phyloP scores from a whole-genome alignment of 2,888 invertebrate species.

The Drosophila bunnanda region DNA sequence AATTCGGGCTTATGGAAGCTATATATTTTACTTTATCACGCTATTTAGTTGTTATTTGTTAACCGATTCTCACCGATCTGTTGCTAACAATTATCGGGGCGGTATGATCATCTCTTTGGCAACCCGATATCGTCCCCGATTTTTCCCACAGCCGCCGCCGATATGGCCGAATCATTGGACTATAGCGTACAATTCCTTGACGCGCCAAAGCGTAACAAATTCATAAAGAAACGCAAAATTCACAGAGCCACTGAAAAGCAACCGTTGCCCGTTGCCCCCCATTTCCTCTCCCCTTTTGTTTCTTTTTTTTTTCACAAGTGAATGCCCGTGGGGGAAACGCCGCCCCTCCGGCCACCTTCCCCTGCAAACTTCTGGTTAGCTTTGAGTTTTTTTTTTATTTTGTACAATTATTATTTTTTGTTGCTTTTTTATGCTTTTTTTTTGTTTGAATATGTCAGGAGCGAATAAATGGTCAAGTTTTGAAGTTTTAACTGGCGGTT shows the following conservation, averaged over 20 bases:
- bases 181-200: constrained; percentile 41
- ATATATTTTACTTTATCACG: not conserved
- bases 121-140: constrained; percentile 5
- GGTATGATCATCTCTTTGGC: not conserved
- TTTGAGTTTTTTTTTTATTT: constrained; percentile 22
- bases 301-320: constrained; percentile 24
- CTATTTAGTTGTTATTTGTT: constrained; percentile 7
- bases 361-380: constrained; percentile 27
- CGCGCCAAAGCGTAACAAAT: constrained; percentile 61
- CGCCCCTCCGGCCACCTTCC: constrained; percentile 4
- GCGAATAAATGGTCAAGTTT: constrained; percentile 36
- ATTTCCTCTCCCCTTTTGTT: not conserved
- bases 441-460: constrained; percentile 31
- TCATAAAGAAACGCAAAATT: constrained; percentile 33
- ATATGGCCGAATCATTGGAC: constrained; percentile 10
- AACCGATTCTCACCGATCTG: constrained; percentile 6
- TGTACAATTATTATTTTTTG: constrained; percentile 7
- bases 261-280: not conserved
- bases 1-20: not conserved
- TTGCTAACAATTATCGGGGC: not conserved
- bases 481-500: constrained; percentile 27
- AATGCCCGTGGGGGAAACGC: constrained; percentile 31
- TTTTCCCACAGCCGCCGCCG: constrained; percentile 2
- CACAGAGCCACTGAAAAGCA: constrained; percentile 27
- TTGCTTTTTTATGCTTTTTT: not conserved